Evolutionary conservation across 2,797 vertebrate genomes (phyloP), one percentile per base, ranked within the genome.

Genomic region (Myotis daubentonii): DNA sequence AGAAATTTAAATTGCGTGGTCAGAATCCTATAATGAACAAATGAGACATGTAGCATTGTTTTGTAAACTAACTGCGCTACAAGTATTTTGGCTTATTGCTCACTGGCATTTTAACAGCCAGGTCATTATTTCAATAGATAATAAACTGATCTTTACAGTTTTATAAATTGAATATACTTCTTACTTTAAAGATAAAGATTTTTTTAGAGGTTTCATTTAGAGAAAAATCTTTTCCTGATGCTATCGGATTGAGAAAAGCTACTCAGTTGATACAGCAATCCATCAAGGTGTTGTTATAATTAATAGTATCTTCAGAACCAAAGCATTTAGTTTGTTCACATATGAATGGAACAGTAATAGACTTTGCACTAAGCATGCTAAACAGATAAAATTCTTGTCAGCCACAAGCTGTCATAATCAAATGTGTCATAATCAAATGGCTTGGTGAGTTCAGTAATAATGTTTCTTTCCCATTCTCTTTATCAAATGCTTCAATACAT

Each of bases 161-260:
- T 70, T 82, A 65, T 15, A 94, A 87, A 90, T 19, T 38, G 19
- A 87, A 90, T 51, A 91, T 0, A 85, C 30, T 65, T 71, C 66
- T 90, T 92, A 92, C 17, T 87, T 94, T 79, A 91, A 91, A 91
- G 25, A 19, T 65, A 11, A 95, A 93, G 20, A 16, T 7, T 30
- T 51, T 65, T 65, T 72, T 28, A 81, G 11, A 41, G 20, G 28
- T 87, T 94, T 85, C 57, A 87, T 55, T 74, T 83, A 23, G 12
- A 74, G 66, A 70, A 90, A 76, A 65, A 79, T 75, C 17, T 87
- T 33, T 89, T 76, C 76, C 62, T 90, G 44, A 51, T 41, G 51
- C 16, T 85, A 80, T 62, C 53, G 57, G 25, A 81, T 68, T 80
- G 80, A 93, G 60, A 47, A 93, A 80, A 84, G 38, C 82, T n/a